phyloP scores from a whole-genome alignment of 2,888 invertebrate species.

The Dioctria rufipes region DNA sequence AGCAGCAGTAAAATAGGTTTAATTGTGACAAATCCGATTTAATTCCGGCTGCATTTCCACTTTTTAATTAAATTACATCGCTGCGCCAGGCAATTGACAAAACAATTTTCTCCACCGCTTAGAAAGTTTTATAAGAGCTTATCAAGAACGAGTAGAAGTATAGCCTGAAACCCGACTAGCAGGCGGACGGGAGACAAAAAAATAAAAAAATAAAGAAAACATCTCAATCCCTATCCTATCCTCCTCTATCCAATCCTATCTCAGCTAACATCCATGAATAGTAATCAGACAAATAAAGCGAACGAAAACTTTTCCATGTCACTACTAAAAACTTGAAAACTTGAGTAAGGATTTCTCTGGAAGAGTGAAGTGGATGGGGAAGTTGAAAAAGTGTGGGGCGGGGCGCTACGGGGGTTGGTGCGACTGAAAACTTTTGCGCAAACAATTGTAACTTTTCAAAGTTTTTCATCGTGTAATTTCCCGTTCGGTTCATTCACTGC shows the following conservation, averaged over 20 bases:
- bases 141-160: background rate
- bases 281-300: slow-evolving; percentile 52
- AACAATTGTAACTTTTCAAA: slow-evolving; percentile 45
- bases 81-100: slow-evolving; percentile 34
- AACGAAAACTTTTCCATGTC: slow-evolving; percentile 46
- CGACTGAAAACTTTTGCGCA: slow-evolving; percentile 36
- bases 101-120: slow-evolving; percentile 37
- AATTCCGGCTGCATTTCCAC: slow-evolving; percentile 3
- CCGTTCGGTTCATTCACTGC: slow-evolving; percentile 45
- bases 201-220: no score
- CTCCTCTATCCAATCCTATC: background rate
- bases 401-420: background rate
- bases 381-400: background rate
- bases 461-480: slow-evolving; percentile 40
- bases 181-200: background rate
- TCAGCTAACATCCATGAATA: slow-evolving; percentile 19
- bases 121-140: slow-evolving; percentile 45
- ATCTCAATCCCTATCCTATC: slow-evolving; percentile 1
- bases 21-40: slow-evolving; percentile 25
- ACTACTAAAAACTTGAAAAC: slow-evolving; percentile 29
- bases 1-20: background rate
- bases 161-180: background rate
- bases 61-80: slow-evolving; percentile 32
- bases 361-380: no score
- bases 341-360: background rate